A percentile compares a stretch with the other conserved stretches of the same genome.
These are phyloP conservation scores for Trissolcus brochymenae DNA, from an alignment of 2,888 invertebrate genomes.

Conservation along the genomic window DNA sequence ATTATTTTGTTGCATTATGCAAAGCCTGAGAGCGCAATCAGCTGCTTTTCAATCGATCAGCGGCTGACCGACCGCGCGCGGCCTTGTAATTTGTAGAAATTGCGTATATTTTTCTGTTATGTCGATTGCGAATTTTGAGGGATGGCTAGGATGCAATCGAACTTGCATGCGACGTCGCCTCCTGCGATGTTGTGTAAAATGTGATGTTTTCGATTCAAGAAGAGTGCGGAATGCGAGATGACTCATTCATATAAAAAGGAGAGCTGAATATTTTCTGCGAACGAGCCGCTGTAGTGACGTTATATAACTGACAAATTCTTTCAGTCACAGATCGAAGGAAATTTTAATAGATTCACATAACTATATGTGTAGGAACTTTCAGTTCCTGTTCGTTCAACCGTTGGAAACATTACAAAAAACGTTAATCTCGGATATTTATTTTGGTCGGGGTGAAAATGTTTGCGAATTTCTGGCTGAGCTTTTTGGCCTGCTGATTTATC, in stretches of 20 bases:
- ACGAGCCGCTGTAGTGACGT: conserved; percentile 35
- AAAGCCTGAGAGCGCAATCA: conserved; percentile 1
- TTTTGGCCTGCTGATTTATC: no score
- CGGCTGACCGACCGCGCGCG: neutral
- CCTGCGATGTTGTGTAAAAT: conserved; percentile 12
- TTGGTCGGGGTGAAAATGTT: no score
- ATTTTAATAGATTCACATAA: conserved; percentile 4
- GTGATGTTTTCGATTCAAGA: conserved; percentile 25
- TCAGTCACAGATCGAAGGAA: conserved; percentile 6
- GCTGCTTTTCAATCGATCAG: neutral
- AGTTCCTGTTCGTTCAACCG: no score
- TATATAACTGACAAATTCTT: conserved; percentile 47
- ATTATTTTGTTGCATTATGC: conserved; percentile 28
- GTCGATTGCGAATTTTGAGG: neutral
- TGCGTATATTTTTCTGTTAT: neutral
- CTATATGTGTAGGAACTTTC: conserved; percentile 10
- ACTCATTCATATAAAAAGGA: conserved; percentile 41
- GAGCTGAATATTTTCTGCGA: conserved; percentile 40
- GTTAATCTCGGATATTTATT: no score
- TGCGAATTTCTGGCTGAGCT: no score
- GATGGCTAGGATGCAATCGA: neutral
- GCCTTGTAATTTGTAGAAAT: conserved; percentile 3
- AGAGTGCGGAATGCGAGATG: conserved; percentile 36
- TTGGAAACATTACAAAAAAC: no score
- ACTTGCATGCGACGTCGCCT: no score